Conservation (phyloP, 2,888 invertebrate genomes). For the Drosophila nigricruria region DNA sequence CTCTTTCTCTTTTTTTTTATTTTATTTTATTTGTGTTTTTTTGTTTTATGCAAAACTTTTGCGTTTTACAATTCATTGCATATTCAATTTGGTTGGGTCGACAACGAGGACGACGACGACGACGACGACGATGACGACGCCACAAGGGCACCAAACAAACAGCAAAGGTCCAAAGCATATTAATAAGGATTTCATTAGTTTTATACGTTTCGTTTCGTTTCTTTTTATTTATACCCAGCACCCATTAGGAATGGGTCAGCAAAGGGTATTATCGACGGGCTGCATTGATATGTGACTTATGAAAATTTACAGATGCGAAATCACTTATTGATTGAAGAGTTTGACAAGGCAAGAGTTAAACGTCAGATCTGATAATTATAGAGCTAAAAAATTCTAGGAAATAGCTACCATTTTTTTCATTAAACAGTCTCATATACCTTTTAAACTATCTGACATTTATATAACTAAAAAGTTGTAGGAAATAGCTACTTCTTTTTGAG, state of each 20-base stretch:
- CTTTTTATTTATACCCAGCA: slow-evolving; percentile 22
- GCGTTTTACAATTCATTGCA: slow-evolving; percentile 82
- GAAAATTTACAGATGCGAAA: no score
- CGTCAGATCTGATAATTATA: no score
- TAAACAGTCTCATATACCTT: no score
- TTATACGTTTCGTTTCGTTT: slow-evolving; percentile 56
- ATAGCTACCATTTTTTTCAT: no score
- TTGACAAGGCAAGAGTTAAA: no score
- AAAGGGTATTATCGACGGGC: background rate
- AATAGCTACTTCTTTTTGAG: no score
- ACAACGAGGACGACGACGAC: slow-evolving; percentile 39
- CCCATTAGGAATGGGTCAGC: slow-evolving; percentile 1
- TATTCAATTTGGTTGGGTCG: slow-evolving; percentile 73
- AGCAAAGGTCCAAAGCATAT: slow-evolving; percentile 79
- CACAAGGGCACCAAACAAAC: slow-evolving; percentile 65
- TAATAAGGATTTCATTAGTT: slow-evolving; percentile 83
- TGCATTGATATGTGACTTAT: background rate
- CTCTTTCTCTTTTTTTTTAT: background rate
- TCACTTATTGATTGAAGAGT: no score
- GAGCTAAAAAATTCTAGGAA: no score
- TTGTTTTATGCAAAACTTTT: slow-evolving; percentile 77
- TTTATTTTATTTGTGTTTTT: slow-evolving; percentile 24
- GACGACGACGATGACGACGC: slow-evolving; percentile 42
- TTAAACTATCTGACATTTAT: no score
- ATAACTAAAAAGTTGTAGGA: no score